A percentile compares a stretch with the other conserved stretches of the same genome.
Evolutionary conservation across 2,113 vertebrate genomes (phyloP).

Genomic region (Podilymbus podiceps): DNA sequence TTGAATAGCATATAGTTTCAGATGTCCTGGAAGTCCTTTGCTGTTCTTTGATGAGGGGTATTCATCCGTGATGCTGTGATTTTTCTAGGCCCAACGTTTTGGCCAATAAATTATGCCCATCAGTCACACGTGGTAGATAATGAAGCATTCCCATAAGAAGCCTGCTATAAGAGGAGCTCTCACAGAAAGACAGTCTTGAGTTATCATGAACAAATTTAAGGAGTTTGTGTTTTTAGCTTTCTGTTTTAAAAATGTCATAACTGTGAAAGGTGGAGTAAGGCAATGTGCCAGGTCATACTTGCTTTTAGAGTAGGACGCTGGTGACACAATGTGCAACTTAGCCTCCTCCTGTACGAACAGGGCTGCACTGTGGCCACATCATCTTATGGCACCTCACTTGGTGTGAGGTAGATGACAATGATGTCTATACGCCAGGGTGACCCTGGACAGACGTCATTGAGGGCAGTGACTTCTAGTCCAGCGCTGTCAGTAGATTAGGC

Average conservation of each 20-base stretch:
- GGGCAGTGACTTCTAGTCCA: background rate
- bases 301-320: background rate
- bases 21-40: background rate
- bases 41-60: background rate
- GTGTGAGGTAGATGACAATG: background rate
- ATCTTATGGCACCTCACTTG: background rate
- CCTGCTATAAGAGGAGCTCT: background rate
- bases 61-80: background rate
- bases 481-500: background rate
- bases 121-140: background rate
- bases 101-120: background rate
- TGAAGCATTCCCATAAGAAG: background rate
- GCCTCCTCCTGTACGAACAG: background rate
- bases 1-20: fast-evolving
- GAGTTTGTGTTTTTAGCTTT: background rate
- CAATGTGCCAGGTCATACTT: background rate
- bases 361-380: background rate
- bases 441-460: background rate
- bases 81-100: background rate
- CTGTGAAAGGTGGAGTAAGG: background rate
- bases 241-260: background rate
- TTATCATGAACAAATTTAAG: background rate
- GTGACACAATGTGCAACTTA: fast-evolving
- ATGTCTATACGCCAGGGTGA: background rate
- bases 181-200: background rate